These are phyloP conservation scores for Dryadula phaetusa DNA, from an alignment of 2,888 invertebrate species.

Conservation along the genomic window DNA sequence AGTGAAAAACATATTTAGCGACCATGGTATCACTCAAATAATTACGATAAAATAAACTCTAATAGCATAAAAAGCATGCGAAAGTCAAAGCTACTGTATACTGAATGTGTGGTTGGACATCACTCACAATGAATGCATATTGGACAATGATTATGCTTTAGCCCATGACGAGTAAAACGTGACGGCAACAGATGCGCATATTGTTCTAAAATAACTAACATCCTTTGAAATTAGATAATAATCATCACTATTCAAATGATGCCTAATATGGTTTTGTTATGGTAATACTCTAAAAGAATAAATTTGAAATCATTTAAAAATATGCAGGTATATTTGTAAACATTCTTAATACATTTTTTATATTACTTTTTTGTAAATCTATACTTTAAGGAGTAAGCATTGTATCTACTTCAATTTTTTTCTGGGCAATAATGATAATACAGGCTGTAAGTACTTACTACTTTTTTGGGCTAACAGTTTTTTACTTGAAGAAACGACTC, in stretches of 20 bases:
- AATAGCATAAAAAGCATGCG: slow-evolving; percentile 34
- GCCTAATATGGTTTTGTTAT: background rate
- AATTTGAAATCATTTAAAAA: no score
- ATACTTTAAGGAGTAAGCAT: no score
- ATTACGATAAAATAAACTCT: background rate
- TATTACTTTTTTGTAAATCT: no score
- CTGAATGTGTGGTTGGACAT: slow-evolving; percentile 51
- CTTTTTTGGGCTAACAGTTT: no score
- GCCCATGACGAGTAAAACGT: slow-evolving; percentile 73
- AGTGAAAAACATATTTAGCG: background rate
- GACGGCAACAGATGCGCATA: slow-evolving; percentile 63
- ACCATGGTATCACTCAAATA: background rate
- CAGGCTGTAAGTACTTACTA: no score
- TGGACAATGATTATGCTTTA: slow-evolving; percentile 74
- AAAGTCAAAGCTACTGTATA: slow-evolving; percentile 55
- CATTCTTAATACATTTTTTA: no score
- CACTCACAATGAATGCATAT: slow-evolving; percentile 69
- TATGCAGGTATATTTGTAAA: no score
- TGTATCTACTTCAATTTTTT: no score
- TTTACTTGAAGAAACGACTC: background rate
- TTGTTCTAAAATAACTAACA: slow-evolving; percentile 73
- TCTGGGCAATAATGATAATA: no score
- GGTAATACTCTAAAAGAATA: background rate
- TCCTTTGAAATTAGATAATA: slow-evolving; percentile 51
- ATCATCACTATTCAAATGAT: slow-evolving; percentile 19